Conservation (phyloP, 2,797 vertebrate genomes). For the Gallinago solitaria region DNA sequence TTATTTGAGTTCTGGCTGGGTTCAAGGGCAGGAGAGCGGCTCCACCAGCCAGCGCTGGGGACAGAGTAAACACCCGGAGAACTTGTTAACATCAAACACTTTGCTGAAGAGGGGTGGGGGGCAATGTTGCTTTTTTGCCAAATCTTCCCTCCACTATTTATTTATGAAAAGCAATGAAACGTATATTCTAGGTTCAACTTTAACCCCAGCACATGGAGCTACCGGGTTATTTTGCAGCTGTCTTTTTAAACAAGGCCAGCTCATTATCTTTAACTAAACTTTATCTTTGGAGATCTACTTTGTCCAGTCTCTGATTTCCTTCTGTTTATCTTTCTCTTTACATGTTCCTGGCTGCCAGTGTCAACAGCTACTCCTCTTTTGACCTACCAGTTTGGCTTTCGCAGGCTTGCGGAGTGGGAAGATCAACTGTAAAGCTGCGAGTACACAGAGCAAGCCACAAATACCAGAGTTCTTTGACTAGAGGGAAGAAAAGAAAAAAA, state of each 20-base stretch:
- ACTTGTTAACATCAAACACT: conserved; percentile 76
- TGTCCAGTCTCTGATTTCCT: conserved; percentile 56
- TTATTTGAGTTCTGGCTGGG: conserved; percentile 75
- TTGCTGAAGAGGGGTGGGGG: conserved; percentile 59
- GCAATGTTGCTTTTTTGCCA: conserved; percentile 61
- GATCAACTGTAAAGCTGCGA: conserved; percentile 2
- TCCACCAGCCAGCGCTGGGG: conserved; percentile 18
- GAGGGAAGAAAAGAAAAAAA: too few relatives aligned
- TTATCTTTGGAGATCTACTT: conserved; percentile 44
- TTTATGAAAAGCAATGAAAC: conserved; percentile 74
- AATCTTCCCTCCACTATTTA: conserved; percentile 74
- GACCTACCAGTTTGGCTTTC: conserved; percentile 53
- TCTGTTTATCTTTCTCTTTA: conserved; percentile 56
- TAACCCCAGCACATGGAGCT: conserved; percentile 66
- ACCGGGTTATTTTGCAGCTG: conserved; percentile 57
- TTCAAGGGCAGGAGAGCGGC: conserved; percentile 65
- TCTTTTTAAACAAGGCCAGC: conserved; percentile 58
- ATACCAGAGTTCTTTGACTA: not conserved
- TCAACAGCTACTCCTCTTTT: conserved; percentile 65
- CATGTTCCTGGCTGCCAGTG: conserved; percentile 51
- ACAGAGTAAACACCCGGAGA: conserved; percentile 74
- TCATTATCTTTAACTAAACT: conserved; percentile 68
- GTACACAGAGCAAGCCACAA: not conserved
- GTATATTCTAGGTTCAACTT: conserved; percentile 70
- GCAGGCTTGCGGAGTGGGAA: not conserved